phyloP scores from a whole-genome alignment of 2,797 vertebrate genomes.

The Phalloptychus januarius region DNA sequence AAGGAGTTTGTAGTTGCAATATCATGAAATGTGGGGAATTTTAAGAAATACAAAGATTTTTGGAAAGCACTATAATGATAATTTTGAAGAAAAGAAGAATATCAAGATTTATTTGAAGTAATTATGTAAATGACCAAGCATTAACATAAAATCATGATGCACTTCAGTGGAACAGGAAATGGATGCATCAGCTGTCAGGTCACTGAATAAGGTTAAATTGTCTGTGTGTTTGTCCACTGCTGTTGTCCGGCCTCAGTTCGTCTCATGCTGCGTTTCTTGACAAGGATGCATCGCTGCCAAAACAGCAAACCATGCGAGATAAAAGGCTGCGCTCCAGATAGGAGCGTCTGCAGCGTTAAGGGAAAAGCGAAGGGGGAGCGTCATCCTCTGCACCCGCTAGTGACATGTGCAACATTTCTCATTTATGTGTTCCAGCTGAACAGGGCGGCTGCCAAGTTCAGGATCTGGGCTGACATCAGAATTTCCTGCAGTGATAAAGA shows the following conservation, averaged over 20 bases:
- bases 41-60: background rate
- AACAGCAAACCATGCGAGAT: slow-evolving; percentile 35
- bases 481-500: slow-evolving; percentile 74
- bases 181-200: background rate
- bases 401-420: slow-evolving; percentile 60
- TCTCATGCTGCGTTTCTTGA: slow-evolving; percentile 11
- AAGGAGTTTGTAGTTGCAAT: background rate
- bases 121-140: background rate
- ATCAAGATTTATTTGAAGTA: background rate
- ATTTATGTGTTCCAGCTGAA: slow-evolving; percentile 73
- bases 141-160: background rate
- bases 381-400: slow-evolving; percentile 35
- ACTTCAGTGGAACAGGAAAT: background rate
- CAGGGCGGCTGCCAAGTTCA: slow-evolving; percentile 62
- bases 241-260: slow-evolving; percentile 21
- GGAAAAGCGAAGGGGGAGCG: slow-evolving; percentile 40
- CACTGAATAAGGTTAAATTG: background rate
- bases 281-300: slow-evolving; percentile 35
- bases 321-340: slow-evolving; percentile 42
- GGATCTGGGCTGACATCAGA: slow-evolving; percentile 74
- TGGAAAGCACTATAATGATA: background rate
- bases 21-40: background rate
- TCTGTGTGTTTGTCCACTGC: background rate
- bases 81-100: background rate
- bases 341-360: slow-evolving; percentile 26